Evolutionary conservation across 1,140 invertebrate genomes (phyloP).

Genomic region (Leptestheria dahalacensis): DNA sequence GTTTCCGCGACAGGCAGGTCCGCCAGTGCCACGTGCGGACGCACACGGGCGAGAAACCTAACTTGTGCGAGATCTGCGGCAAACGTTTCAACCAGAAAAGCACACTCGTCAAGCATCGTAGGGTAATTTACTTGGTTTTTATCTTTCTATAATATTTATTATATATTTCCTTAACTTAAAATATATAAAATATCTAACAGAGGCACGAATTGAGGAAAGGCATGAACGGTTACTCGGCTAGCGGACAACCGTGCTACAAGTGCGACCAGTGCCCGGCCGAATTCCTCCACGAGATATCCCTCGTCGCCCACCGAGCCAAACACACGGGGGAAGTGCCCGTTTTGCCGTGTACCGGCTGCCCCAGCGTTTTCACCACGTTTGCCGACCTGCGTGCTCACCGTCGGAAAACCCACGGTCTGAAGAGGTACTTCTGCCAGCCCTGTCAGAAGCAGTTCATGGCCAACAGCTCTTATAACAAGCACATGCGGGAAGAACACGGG

Average conservation of each 20-base stretch:
- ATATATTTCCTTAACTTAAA: too few relatives aligned
- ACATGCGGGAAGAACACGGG: too few relatives aligned
- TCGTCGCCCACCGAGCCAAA: background rate
- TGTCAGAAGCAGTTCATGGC: background rate
- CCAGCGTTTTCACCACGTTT: background rate
- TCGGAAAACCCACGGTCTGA: background rate
- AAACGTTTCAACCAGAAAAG: slow-evolving; percentile 4
- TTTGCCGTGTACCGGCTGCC: background rate
- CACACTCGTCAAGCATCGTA: background rate
- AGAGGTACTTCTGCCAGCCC: background rate
- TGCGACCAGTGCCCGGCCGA: background rate
- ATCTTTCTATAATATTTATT: too few relatives aligned
- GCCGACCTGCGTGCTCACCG: background rate
- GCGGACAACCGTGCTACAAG: background rate
- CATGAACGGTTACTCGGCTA: too few relatives aligned
- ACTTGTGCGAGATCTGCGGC: slow-evolving; percentile 95
- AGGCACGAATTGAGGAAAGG: too few relatives aligned
- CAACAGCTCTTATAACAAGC: too few relatives aligned
- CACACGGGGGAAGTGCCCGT: background rate
- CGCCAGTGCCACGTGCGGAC: slow-evolving; percentile 89
- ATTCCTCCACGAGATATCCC: background rate
- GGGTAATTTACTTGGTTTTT: too few relatives aligned
- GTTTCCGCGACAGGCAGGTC: slow-evolving; percentile 91
- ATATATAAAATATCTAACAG: too few relatives aligned
- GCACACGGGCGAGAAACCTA: slow-evolving; percentile 94